Evolutionary conservation across 2,888 invertebrate species (phyloP).

Genomic region (Sympetrum striolatum): DNA sequence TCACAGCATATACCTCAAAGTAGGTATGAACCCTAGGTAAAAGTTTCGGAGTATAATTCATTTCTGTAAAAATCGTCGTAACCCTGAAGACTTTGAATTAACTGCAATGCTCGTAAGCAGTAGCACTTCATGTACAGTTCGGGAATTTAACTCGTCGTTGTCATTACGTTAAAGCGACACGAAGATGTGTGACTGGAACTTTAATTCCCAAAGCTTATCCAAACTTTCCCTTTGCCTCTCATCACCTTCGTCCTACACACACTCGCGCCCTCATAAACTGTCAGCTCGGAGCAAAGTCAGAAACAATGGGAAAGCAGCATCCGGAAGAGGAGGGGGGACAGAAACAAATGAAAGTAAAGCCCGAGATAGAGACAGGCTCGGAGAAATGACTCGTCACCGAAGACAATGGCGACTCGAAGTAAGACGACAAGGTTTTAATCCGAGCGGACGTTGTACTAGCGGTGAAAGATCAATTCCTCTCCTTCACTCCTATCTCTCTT

Average conservation of each 20-base stretch:
- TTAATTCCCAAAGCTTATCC: neutral
- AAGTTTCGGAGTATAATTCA: too few relatives aligned
- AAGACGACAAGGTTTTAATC: constrained; percentile 18
- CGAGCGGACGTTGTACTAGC: neutral
- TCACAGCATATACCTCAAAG: too few relatives aligned
- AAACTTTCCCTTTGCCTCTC: constrained; percentile 7
- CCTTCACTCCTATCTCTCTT: constrained; percentile 6
- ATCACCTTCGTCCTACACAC: neutral
- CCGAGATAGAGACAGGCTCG: neutral
- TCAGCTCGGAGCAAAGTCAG: neutral
- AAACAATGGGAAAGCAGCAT: neutral
- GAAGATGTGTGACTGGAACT: neutral
- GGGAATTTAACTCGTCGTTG: too few relatives aligned
- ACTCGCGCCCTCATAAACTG: neutral
- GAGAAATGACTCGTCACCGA: constrained; percentile 1
- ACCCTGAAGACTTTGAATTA: too few relatives aligned
- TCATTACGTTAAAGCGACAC: too few relatives aligned
- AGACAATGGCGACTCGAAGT: constrained; percentile 20
- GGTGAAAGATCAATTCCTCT: constrained; percentile 8
- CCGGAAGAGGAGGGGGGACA: neutral
- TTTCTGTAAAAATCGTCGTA: too few relatives aligned
- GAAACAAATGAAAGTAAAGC: neutral
- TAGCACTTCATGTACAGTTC: too few relatives aligned
- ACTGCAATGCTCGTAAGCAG: too few relatives aligned
- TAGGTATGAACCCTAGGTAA: too few relatives aligned